Conservation (phyloP, 2,113 vertebrate genomes). For the Otocyon megalotis region DNA sequence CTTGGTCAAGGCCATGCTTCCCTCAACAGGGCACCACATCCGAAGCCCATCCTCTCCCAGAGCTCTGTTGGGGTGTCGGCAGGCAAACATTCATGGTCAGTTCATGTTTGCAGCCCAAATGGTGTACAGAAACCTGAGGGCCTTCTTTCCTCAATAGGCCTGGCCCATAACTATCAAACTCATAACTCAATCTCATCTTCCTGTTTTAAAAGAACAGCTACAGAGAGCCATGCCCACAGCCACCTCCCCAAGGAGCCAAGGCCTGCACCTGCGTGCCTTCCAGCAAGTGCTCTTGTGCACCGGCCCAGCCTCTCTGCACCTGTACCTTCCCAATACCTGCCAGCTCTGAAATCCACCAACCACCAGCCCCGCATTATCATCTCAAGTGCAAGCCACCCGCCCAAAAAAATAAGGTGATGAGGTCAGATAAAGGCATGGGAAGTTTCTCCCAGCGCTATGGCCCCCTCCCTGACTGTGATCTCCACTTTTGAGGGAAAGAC, state of each 20-base stretch:
- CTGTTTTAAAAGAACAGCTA: not conserved
- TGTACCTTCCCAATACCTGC: not conserved
- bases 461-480: not conserved
- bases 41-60: no score
- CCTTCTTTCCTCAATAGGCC: not conserved
- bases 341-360: not conserved
- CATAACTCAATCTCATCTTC: not conserved
- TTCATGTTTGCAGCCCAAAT: not conserved
- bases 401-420: not conserved
- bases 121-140: not conserved
- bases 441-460: fast-evolving
- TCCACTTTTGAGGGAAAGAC: not conserved
- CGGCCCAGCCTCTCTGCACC: not conserved
- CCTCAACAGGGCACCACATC: not conserved
- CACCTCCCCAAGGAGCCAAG: not conserved
- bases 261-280: fast-evolving
- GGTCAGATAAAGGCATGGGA: not conserved
- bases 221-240: fast-evolving
- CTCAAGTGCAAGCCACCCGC: not conserved
- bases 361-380: not conserved
- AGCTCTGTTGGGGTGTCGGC: not conserved
- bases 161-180: not conserved
- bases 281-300: not conserved
- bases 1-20: not conserved
- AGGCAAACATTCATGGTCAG: not conserved